Percentiles rank a stretch among this genome's conserved stretches.
These are phyloP conservation scores for Hanleya hanleyi DNA, from an alignment of 2,888 invertebrate genomes.

Conservation along the genomic window DNA sequence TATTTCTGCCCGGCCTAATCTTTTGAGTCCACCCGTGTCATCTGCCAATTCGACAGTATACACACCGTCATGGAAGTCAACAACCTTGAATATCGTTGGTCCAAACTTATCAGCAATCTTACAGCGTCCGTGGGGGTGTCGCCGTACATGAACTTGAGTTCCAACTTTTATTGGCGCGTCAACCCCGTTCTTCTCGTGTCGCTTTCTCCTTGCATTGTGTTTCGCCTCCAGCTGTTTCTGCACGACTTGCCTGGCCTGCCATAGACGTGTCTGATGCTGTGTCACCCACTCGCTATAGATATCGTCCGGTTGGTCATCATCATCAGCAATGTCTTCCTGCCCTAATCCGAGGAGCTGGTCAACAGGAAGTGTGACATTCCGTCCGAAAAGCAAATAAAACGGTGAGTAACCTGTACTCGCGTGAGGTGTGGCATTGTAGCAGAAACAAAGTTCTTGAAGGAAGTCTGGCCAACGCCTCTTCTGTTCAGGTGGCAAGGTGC, in stretches of 20 bases:
- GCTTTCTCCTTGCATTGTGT: not conserved
- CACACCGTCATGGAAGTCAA: not conserved
- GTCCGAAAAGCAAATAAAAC: not conserved
- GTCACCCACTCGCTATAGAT: slow-evolving; percentile 7
- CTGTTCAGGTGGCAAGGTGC: slow-evolving; percentile 15
- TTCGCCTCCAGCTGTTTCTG: not conserved
- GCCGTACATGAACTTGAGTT: slow-evolving; percentile 5
- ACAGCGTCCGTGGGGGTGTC: slow-evolving; percentile 10
- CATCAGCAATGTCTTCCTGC: not conserved
- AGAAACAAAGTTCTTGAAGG: slow-evolving; percentile 20
- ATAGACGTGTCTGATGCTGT: slow-evolving; percentile 10
- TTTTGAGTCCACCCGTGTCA: not conserved
- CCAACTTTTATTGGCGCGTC: slow-evolving; percentile 1
- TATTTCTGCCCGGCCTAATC: not conserved
- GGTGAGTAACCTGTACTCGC: slow-evolving; percentile 9
- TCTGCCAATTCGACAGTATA: not conserved
- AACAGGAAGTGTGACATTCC: not conserved
- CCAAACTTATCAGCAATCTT: slow-evolving; percentile 12
- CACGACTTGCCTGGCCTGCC: slow-evolving; percentile 8
- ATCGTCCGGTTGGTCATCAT: not conserved
- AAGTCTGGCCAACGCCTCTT: slow-evolving; percentile 26
- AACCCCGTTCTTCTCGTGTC: not conserved
- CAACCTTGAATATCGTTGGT: slow-evolving; percentile 4
- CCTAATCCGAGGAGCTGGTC: not conserved
- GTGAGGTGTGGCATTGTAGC: slow-evolving; percentile 16